Evolutionary conservation across 2,797 vertebrate genomes (phyloP).

Genomic region (Chelonia mydas): DNA sequence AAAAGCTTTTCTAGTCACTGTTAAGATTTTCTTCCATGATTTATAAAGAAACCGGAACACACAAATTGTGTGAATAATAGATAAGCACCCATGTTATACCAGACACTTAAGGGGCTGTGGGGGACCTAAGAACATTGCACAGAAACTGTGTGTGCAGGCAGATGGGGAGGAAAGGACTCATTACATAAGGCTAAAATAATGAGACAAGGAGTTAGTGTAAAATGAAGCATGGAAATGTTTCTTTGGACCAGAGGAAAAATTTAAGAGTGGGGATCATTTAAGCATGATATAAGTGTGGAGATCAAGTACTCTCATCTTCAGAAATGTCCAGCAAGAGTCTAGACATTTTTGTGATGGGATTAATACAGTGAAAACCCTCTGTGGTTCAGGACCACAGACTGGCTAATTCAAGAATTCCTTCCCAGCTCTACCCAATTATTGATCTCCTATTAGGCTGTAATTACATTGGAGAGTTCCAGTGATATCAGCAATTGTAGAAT

Average conservation of each 20-base stretch:
- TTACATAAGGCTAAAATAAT: neutral
- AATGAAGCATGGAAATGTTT: slow-evolving; percentile 14
- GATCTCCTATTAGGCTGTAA: slow-evolving; percentile 64
- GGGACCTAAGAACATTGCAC: neutral
- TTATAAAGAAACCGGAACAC: slow-evolving; percentile 25
- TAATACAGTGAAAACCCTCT: slow-evolving; percentile 51
- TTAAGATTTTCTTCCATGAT: neutral
- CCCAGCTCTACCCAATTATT: slow-evolving; percentile 59
- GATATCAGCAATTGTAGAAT: slow-evolving; percentile 13
- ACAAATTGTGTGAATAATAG: neutral
- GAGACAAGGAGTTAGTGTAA: neutral
- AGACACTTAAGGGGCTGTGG: neutral
- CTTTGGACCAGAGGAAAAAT: slow-evolving; percentile 35
- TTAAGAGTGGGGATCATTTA: neutral
- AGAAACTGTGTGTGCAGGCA: neutral
- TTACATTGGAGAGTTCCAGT: slow-evolving; percentile 52
- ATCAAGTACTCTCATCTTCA: slow-evolving; percentile 21
- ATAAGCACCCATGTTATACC: neutral
- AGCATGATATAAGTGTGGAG: slow-evolving; percentile 23
- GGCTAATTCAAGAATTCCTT: slow-evolving; percentile 61
- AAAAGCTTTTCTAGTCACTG: neutral
- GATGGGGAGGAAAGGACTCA: neutral
- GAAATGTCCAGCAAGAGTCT: neutral
- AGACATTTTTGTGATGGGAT: slow-evolving; percentile 37
- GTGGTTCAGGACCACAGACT: slow-evolving; percentile 46